These are phyloP conservation scores for Andrena cerasifolii DNA, from an alignment of 1,140 invertebrate genomes.

Conservation along the genomic window DNA sequence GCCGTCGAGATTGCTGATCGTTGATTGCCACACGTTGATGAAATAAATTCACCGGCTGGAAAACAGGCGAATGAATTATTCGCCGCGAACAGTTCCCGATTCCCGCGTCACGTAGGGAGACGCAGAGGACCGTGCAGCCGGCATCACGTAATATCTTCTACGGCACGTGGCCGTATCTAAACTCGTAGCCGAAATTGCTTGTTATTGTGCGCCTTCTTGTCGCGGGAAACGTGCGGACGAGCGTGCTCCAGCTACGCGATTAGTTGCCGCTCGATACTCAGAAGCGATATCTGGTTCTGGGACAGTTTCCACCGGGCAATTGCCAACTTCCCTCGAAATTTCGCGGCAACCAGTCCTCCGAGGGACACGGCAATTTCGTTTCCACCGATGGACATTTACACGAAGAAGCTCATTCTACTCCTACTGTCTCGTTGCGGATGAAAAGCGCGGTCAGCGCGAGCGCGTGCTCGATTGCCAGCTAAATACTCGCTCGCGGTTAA, in stretches of 20 bases:
- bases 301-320: not conserved
- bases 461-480: constrained; percentile 19
- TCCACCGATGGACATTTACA: not conserved
- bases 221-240: constrained; percentile 26
- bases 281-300: constrained; percentile 1
- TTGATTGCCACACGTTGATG: too few species aligned
- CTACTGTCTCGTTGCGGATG: too few species aligned
- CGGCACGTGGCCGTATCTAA: constrained; percentile 61
- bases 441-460: constrained; percentile 13
- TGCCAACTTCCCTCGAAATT: constrained; percentile 65
- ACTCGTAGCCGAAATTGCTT: constrained; percentile 61
- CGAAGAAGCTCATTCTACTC: too few species aligned
- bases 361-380: not conserved
- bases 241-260: constrained; percentile 24
- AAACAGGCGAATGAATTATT: constrained; percentile 9
- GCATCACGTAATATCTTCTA: constrained; percentile 57
- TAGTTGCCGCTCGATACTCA: constrained; percentile 35
- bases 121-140: constrained; percentile 14
- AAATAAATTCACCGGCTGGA: not conserved
- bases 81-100: constrained; percentile 12
- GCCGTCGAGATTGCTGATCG: too few species aligned
- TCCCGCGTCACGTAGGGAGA: constrained; percentile 31
- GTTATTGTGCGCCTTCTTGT: constrained; percentile 46
- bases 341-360: constrained; percentile 3
- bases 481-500: constrained; percentile 42